Percentiles rank a stretch among this genome's conserved stretches.
phyloP scores from a whole-genome alignment of 2,113 vertebrate species.

The Bufo bufo region DNA sequence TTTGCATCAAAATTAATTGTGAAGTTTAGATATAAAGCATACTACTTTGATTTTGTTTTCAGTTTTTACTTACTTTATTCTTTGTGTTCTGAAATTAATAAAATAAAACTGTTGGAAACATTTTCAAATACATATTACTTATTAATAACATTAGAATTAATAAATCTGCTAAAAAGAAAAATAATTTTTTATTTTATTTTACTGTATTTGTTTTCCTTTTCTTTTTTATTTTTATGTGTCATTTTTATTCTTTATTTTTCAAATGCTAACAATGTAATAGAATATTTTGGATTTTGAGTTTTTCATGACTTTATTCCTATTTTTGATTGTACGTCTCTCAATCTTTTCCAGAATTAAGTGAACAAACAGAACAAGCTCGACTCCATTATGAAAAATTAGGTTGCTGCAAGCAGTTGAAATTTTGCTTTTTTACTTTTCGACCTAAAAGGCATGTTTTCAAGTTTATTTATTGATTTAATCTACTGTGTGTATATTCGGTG shows the following conservation, averaged over 20 bases:
- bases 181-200: neutral
- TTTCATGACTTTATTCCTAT: neutral
- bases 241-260: neutral
- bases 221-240: neutral
- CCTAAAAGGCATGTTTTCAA: constrained; percentile 54
- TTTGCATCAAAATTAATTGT: neutral
- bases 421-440: constrained; percentile 46
- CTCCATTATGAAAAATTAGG: constrained; percentile 28
- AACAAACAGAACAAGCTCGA: neutral
- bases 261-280: neutral
- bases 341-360: constrained; percentile 38
- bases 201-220: too few relatives aligned
- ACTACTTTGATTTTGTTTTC: too few relatives aligned
- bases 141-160: too few relatives aligned
- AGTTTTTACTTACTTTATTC: too few relatives aligned
- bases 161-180: too few relatives aligned
- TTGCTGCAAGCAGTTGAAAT: constrained; percentile 33
- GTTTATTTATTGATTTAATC: constrained; percentile 60
- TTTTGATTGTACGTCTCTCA: neutral
- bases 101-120: too few relatives aligned
- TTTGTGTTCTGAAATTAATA: too few relatives aligned
- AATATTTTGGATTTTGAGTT: neutral
- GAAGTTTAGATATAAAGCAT: neutral
- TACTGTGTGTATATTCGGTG: constrained; percentile 54
- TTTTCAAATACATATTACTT: too few relatives aligned